These are phyloP conservation scores for Diploptera punctata DNA, from an alignment of 2,888 invertebrate species.

Conservation along the genomic window DNA sequence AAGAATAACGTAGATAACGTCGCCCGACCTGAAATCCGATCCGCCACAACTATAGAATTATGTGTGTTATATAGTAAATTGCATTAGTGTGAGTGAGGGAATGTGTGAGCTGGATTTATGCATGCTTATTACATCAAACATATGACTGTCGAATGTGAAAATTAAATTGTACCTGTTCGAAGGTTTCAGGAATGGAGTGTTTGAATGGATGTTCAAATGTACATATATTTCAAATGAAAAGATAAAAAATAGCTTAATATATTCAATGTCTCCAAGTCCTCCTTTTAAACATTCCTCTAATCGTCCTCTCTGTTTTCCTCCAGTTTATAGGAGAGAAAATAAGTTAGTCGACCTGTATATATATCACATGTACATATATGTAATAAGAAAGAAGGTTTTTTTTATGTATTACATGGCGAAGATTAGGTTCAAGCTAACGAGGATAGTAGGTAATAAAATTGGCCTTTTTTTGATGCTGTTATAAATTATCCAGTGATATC, in stretches of 20 bases:
- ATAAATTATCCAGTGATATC: neutral
- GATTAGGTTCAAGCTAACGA: neutral
- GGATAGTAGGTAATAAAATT: neutral
- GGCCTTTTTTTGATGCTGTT: constrained; percentile 16
- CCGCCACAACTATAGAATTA: neutral
- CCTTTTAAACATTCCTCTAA: neutral
- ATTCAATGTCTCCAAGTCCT: constrained; percentile 13
- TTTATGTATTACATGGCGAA: neutral
- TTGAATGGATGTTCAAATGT: constrained; percentile 1
- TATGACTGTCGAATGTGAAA: neutral
- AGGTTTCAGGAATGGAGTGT: neutral
- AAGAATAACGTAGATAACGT: constrained; percentile 26
- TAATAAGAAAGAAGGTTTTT: neutral
- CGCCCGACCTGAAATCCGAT: neutral
- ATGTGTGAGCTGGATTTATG: neutral
- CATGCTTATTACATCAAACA: neutral
- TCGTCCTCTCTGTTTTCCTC: neutral
- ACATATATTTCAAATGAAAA: constrained; percentile 13
- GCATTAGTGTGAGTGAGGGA: neutral
- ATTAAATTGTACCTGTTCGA: neutral
- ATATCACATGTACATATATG: constrained; percentile 21
- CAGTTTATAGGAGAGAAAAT: neutral
- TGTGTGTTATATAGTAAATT: constrained; percentile 1
- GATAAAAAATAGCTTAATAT: constrained; percentile 23
- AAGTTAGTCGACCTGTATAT: neutral